A percentile compares a stretch with the other conserved stretches of the same genome.
phyloP scores from a whole-genome alignment of 2,888 invertebrate genomes.

The Zootermopsis nevadensis region DNA sequence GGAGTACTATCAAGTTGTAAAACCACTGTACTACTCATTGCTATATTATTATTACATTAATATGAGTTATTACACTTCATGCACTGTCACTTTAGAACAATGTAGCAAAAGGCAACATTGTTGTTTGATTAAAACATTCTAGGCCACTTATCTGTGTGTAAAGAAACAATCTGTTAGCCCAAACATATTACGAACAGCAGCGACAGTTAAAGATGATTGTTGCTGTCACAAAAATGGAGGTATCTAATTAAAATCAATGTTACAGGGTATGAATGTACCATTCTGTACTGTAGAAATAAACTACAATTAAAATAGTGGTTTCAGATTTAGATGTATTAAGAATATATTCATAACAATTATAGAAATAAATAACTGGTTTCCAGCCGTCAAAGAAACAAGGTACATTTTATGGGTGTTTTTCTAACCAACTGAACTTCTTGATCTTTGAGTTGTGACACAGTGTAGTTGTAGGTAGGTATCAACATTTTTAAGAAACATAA shows the following conservation, averaged over 20 bases:
- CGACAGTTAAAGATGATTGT: background rate
- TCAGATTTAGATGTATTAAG: background rate
- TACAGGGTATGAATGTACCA: background rate
- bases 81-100: background rate
- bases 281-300: background rate
- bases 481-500: too few species aligned
- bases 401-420: too few species aligned
- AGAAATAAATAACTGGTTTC: too few species aligned
- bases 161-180: background rate
- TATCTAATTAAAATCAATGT: background rate
- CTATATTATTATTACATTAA: background rate
- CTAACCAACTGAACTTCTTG: too few species aligned
- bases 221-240: background rate
- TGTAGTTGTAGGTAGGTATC: too few species aligned
- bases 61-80: conserved; percentile 18
- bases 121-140: conserved; percentile 5
- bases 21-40: conserved; percentile 9
- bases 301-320: background rate
- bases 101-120: background rate
- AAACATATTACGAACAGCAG: background rate
- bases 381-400: too few species aligned
- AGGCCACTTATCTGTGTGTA: background rate
- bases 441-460: too few species aligned
- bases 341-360: too few species aligned
- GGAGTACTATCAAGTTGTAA: conserved; percentile 47